These are phyloP conservation scores for Falco punctatus DNA, from an alignment of 2,113 vertebrate genomes.

Conservation along the genomic window DNA sequence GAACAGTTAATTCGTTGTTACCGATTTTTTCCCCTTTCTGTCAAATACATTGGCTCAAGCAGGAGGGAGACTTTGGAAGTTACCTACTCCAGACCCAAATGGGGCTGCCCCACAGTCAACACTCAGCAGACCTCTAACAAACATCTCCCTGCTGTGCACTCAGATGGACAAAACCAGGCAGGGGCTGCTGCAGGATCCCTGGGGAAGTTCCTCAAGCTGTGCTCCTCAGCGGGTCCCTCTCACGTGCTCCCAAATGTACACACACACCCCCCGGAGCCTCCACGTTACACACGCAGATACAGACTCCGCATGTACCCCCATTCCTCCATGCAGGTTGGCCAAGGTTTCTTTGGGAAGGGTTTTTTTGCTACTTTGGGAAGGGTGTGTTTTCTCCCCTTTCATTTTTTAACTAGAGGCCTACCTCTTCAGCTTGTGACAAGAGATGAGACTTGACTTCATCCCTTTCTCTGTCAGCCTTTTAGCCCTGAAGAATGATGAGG, in stretches of 20 bases:
- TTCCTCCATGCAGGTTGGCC: not conserved
- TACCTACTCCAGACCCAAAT: not conserved
- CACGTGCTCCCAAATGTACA: not conserved
- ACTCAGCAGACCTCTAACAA: not conserved
- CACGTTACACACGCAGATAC: fast-evolving
- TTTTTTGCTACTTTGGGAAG: too few species aligned
- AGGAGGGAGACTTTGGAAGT: not conserved
- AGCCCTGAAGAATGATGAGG: slow-evolving; percentile 45
- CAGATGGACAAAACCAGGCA: not conserved
- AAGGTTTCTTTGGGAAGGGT: not conserved
- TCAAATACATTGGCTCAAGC: not conserved
- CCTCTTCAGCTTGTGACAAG: not conserved
- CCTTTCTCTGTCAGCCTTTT: slow-evolving; percentile 61
- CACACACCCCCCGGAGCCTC: not conserved
- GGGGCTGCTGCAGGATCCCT: not conserved
- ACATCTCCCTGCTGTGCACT: not conserved
- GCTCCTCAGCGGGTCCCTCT: not conserved
- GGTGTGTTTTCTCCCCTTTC: not conserved
- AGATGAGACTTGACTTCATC: not conserved
- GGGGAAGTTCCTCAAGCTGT: not conserved
- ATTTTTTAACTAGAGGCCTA: not conserved
- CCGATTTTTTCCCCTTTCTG: not conserved
- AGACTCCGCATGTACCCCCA: not conserved
- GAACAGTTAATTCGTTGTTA: not conserved
- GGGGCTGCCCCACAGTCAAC: not conserved